A percentile compares a stretch with the other conserved stretches of the same genome.
Conservation (phyloP, 1,140 invertebrate species). For the Drosophila suzukii region DNA sequence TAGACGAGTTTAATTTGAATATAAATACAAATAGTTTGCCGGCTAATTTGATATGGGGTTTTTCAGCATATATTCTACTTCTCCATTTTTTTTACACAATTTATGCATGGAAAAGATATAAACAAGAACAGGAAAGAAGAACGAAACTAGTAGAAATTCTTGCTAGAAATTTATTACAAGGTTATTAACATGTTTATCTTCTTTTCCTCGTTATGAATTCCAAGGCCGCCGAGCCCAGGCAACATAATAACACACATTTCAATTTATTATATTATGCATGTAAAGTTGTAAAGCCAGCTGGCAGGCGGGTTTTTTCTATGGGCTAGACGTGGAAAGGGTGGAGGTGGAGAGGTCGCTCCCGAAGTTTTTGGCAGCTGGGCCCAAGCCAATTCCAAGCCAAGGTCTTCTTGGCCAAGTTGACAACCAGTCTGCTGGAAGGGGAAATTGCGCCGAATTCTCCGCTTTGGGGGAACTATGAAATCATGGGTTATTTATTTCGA, state of each 20-base stretch:
- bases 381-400: constrained; percentile 57
- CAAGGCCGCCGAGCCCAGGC: constrained; percentile 56
- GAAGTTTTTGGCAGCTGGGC: constrained; percentile 42
- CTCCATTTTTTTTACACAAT: constrained; percentile 30
- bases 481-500: constrained; percentile 50
- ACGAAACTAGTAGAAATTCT: constrained; percentile 71
- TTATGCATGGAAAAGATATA: constrained; percentile 59
- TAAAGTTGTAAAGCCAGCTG: constrained; percentile 65
- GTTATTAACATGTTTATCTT: constrained; percentile 80
- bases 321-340: background rate
- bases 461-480: constrained; percentile 19
- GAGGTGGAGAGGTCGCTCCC: constrained; percentile 9
- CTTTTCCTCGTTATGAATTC: constrained; percentile 74
- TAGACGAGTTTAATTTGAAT: constrained; percentile 82
- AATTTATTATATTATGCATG: constrained; percentile 72
- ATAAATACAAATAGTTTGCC: constrained; percentile 79
- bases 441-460: constrained; percentile 36
- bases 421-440: background rate
- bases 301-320: constrained; percentile 22
- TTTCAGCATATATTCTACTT: constrained; percentile 35
- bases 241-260: constrained; percentile 79
- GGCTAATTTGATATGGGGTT: constrained; percentile 66
- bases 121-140: constrained; percentile 21
- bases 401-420: constrained; percentile 45
- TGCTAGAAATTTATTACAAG: constrained; percentile 79